A percentile compares a stretch with the other conserved stretches of the same genome.
phyloP scores from a whole-genome alignment of 2,797 vertebrate species.

The Premnoplex brunnescens region DNA sequence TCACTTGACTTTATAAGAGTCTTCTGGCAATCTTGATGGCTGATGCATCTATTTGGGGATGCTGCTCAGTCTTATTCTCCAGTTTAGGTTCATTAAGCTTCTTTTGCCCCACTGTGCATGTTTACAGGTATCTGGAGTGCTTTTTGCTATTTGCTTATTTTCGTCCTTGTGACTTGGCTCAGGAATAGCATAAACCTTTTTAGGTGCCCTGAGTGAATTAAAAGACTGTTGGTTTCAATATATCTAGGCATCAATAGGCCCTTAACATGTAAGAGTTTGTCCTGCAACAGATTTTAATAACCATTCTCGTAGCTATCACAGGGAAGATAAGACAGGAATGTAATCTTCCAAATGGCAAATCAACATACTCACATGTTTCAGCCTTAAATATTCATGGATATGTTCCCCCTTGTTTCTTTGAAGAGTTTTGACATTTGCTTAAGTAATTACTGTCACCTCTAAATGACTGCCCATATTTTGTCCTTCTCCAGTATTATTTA shows the following conservation, averaged over 20 bases:
- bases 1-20: neutral
- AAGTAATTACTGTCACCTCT: conserved; percentile 66
- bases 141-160: neutral
- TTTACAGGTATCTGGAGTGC: neutral
- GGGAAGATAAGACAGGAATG: neutral
- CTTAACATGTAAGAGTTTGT: neutral
- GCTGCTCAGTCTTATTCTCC: neutral
- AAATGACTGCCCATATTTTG: conserved; percentile 58
- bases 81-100: neutral
- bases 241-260: neutral
- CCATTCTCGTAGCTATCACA: neutral
- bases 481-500: conserved; percentile 51
- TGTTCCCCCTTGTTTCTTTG: conserved; percentile 47
- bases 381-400: conserved; percentile 62
- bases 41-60: neutral
- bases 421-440: conserved; percentile 70
- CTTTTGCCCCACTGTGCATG: neutral
- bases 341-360: conserved; percentile 61
- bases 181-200: neutral
- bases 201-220: neutral
- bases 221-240: neutral
- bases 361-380: neutral
- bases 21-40: neutral
- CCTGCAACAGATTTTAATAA: neutral
- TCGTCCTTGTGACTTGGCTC: neutral